Conservation (phyloP, 1,140 invertebrate species). For the Andrena cerasifolii region DNA sequence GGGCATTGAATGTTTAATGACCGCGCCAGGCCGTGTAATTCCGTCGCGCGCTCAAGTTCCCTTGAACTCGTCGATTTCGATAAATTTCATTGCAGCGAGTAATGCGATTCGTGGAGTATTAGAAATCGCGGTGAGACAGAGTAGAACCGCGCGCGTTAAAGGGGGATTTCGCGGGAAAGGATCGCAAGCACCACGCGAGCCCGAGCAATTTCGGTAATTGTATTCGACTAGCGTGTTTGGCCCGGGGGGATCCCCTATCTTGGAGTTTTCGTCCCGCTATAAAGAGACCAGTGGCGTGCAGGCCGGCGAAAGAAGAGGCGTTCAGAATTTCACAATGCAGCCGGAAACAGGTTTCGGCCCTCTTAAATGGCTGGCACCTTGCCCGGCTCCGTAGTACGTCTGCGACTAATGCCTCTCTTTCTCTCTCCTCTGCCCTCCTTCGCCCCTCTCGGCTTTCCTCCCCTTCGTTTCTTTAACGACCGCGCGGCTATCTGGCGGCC, state of each 20-base stretch:
- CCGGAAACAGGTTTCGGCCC: constrained; percentile 65
- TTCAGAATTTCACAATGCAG: constrained; percentile 47
- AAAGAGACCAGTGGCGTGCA: constrained; percentile 29
- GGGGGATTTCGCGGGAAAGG: background rate
- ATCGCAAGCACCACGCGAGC: background rate
- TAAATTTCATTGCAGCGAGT: background rate
- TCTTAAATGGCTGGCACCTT: constrained; percentile 60
- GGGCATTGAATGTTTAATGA: background rate
- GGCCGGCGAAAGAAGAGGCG: constrained; percentile 37
- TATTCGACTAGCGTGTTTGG: constrained; percentile 31
- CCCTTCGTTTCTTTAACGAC: constrained; percentile 31
- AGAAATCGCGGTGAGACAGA: too few relatives aligned
- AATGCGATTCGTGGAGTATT: background rate
- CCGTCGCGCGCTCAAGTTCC: background rate
- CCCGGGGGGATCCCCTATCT: background rate
- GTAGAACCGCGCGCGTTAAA: background rate
- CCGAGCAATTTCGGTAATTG: constrained; percentile 39
- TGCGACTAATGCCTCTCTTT: constrained; percentile 51
- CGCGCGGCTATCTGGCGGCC: constrained; percentile 15
- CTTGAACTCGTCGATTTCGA: background rate
- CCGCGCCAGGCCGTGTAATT: background rate
- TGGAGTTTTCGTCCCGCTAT: constrained; percentile 16
- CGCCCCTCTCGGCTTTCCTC: background rate
- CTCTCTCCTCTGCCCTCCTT: background rate
- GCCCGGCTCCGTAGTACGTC: constrained; percentile 61